Evolutionary conservation across 1,140 invertebrate genomes (phyloP).

Genomic region (Caenorhabditis elegans): WBcel235 BX284603.4:8279501-8280000

Average conservation of each 20-base stretch:
- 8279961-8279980: too few relatives aligned
- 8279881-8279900: not conserved
- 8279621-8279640: too few relatives aligned
- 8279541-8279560: too few relatives aligned
- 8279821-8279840: not conserved
- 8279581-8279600: too few relatives aligned
- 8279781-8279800: not conserved
- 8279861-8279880: not conserved
- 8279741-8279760: not conserved
- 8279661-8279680: not conserved
- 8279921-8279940: not conserved
- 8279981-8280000: slow-evolving; percentile 13
- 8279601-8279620: too few relatives aligned
- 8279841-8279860: not conserved
- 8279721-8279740: not conserved
- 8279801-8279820: slow-evolving; percentile 11
- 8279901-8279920: not conserved
- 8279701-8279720: slow-evolving; percentile 9
- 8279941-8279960: not conserved
- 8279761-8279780: not conserved
- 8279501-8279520: too few relatives aligned
- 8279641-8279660: not conserved
- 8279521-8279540: too few relatives aligned
- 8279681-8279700: not conserved
- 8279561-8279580: too few relatives aligned